Conservation (phyloP, 1,140 invertebrate species). For the Mactra quadrangularis region DNA sequence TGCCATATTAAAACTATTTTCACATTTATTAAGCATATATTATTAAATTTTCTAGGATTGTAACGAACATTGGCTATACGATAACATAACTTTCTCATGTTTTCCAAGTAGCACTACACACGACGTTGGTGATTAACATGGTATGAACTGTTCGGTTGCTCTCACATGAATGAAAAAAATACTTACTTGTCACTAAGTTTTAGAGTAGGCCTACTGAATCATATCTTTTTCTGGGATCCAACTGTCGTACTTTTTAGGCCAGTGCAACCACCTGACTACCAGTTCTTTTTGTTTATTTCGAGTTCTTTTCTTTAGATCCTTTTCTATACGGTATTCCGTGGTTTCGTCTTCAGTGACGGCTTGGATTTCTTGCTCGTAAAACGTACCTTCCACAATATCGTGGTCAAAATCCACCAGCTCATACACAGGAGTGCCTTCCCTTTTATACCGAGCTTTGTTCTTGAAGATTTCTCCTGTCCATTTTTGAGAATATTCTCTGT, state of each 20-base stretch:
- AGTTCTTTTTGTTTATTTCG: constrained; percentile 20
- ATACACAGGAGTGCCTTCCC: no score
- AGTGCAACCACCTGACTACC: no score
- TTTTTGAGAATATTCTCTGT: constrained; percentile 39
- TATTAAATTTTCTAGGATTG: no score
- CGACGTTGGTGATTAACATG: no score
- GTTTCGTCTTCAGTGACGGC: no score
- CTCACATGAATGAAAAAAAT: no score
- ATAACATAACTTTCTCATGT: background rate
- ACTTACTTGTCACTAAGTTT: background rate
- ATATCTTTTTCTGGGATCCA: constrained; percentile 26
- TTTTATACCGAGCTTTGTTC: constrained; percentile 4
- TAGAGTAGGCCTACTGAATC: background rate
- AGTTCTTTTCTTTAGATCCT: constrained; percentile 20
- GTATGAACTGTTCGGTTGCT: no score
- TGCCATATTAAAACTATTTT: constrained; percentile 28
- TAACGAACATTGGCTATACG: background rate
- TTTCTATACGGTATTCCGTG: constrained; percentile 34
- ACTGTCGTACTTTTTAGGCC: constrained; percentile 8
- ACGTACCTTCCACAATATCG: no score
- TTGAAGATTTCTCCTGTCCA: constrained; percentile 35
- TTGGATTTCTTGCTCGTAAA: no score
- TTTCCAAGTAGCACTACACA: constrained; percentile 1
- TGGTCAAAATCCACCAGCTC: no score
- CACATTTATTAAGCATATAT: no score